Base-by-base conservation (phyloP, 2,888 invertebrate species). In the Drosophila sordidapex region DNA sequence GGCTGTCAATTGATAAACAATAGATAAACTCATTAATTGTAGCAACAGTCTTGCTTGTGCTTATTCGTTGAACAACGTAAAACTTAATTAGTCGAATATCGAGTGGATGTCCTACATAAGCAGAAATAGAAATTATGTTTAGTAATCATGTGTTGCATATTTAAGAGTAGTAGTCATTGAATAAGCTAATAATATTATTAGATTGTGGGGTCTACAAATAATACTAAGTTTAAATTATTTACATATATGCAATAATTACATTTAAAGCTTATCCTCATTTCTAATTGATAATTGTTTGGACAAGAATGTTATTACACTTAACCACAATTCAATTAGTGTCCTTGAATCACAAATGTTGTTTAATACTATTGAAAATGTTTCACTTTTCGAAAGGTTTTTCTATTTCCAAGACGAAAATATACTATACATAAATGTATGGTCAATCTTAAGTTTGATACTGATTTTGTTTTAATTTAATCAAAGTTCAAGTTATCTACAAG, bases 1-100 rank as follows among this genome's bases (percentile, higher is more conserved):
- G 48, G 35, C 59, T 60, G 60, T 71, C 53, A 67, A 68, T 73
- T 58, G 68, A 67, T 68, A 68, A 68, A 11, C 49, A 43, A 54
- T 58, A 62, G 61, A 73, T 59, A 73, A 73, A 43, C 36, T 36
- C 21, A 11, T 31, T 25, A 60, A 52, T 18, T 35, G 15, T n/a
- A 21, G 48, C 27, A n/a, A 13, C 18, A 29, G 33, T 43, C 36
- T 33, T 43, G 25, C 36, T 18, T 43, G 25, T 3, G 35, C 15
- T 21, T 25, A 43, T n/a, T 18, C 35, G 10, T 18, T 10, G 25
- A 53, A 10, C 35, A 35, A 53, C 27, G 25, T 38, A 38, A 27
- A 56, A 56, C 56, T 40, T 29, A 57, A 57, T 57, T 43, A 57
- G 31, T 43, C 40, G 27, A 57, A 43, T 31, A 21, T 43, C 31